Evolutionary conservation across 2,797 vertebrate species (phyloP), one percentile per base, ranked within the genome.

Genomic region (Tokudaia tokunoshimensis): DNA sequence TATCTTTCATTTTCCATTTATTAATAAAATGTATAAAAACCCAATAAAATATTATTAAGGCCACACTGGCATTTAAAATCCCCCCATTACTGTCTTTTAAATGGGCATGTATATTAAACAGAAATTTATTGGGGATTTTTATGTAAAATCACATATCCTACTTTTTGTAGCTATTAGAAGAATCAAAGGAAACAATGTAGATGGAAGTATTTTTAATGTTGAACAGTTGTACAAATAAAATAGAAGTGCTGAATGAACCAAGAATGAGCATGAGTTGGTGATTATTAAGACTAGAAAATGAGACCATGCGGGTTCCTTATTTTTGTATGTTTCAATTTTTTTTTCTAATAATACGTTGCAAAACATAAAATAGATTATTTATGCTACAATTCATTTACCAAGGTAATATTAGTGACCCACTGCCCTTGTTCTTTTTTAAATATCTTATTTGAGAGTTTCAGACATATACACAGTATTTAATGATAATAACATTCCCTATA

Each of bases 41-140:
- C 8, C 47, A 89, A 79, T 86, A 55, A 96, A 97, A 83, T 82
- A 29, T 8, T 0, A 17, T 59, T 57, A 92, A 91, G 84, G 14
- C 44, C 57, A 78, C 70, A 31, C 6, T 10, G 47, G 44, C 44
- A 82, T 67, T 34, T 50, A 86, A 74, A 92, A 29, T 65, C 50
- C 19, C 13, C 41, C 72, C 44, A 76, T 88, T 22, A 55, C n/a
- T 70, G 24, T 89, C 55, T 95, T 72, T 94, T 94, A 92, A 88
- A 93, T 91, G 83, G 92, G 9, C 80, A 93, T 94, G 75, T 93
- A 94, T 19, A 81, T 96, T 93, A 95, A 97, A 63, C 70, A 70
- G 29, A 74, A 59, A 88, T 88, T 95, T 93, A 29, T 95, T 81
- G 84, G 63, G 83, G 86, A 34, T 90, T 97, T 90, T 92, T 67